Conservation (phyloP, 2,888 invertebrate genomes). For the Clepsis dumicolana region DNA sequence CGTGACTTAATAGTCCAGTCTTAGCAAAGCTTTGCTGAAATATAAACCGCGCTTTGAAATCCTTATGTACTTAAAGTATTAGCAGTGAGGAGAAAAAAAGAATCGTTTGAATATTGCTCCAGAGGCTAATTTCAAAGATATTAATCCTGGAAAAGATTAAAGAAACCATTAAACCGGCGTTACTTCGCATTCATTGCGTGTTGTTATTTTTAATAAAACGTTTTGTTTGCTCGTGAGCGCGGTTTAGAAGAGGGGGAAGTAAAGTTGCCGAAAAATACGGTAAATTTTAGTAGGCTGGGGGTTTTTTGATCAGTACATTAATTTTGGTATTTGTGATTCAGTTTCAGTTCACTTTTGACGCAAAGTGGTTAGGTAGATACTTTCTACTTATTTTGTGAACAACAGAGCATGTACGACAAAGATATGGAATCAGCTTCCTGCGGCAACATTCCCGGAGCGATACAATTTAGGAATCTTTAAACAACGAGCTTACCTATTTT, state of each 20-base stretch:
- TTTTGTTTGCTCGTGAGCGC: neutral
- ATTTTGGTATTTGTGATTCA: too few relatives aligned
- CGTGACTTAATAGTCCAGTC: constrained; percentile 29
- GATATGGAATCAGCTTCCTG: too few relatives aligned
- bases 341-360: too few relatives aligned
- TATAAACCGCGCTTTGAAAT: constrained; percentile 34
- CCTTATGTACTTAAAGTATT: constrained; percentile 40
- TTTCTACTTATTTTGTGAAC: too few relatives aligned
- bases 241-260: neutral
- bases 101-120: constrained; percentile 46
- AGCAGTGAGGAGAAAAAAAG: constrained; percentile 43
- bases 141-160: constrained; percentile 46
- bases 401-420: too few relatives aligned
- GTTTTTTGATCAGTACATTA: too few relatives aligned
- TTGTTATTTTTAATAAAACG: constrained; percentile 11
- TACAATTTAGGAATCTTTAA: too few relatives aligned
- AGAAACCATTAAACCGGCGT: constrained; percentile 46
- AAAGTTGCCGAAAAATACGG: neutral
- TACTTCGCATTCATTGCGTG: constrained; percentile 41
- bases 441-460: too few relatives aligned
- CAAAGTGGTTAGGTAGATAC: too few relatives aligned
- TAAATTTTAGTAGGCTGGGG: too few relatives aligned
- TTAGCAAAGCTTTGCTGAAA: constrained; percentile 33
- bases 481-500: too few relatives aligned
- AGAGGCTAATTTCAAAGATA: constrained; percentile 47